Base-by-base conservation (phyloP, 1,140 invertebrate genomes). In the Anthonomus grandis region DNA sequence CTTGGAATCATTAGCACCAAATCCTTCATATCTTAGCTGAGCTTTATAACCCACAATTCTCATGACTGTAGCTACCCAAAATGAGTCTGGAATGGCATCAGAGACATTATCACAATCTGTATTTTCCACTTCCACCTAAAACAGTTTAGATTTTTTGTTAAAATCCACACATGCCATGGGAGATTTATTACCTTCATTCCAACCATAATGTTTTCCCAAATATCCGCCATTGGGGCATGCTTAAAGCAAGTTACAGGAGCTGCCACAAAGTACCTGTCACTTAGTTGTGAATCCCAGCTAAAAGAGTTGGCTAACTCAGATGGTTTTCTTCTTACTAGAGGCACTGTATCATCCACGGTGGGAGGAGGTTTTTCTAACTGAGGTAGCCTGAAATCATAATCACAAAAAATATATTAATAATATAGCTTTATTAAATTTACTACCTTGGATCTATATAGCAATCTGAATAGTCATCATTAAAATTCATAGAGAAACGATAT, bases 1-100 rank as follows among this genome's bases (percentile, higher is more conserved):
- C 73, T 92, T 89, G 6, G 86, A 85, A 25, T 81, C 75, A 75
- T 95, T 92, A 64, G 83, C 82, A 1, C 90, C 93, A 75, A 95
- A 97, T 9, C 94, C 95, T 78, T 97, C 95, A 75, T 95, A 97
- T 47, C 94, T 80, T 63, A 98, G 75, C 42, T 94, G 73, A n/a
- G 91, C 92, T 78, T 92, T 92, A 68, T 96, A 97, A 18, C 93
- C 92, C 76, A 88, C 87, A 58, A 97, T 86, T 72, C 89, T 86
- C 22, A 94, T 78, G 21, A 97, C 92, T 52, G 91, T 92, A 34
- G 94, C 93, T 38, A 97, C 93, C 94, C 94, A 98, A 76, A 93
- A 96, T 9, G 89, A 91, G 67, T 91, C 87, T 27, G 86, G 85
- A 64, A 84, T 86, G 68, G 78, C 85, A 57, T 89, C 86, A 17